Percentiles rank a stretch among this genome's conserved stretches.
Conservation (phyloP, 2,113 vertebrate genomes). For the Rhagologus leucostigma region DNA sequence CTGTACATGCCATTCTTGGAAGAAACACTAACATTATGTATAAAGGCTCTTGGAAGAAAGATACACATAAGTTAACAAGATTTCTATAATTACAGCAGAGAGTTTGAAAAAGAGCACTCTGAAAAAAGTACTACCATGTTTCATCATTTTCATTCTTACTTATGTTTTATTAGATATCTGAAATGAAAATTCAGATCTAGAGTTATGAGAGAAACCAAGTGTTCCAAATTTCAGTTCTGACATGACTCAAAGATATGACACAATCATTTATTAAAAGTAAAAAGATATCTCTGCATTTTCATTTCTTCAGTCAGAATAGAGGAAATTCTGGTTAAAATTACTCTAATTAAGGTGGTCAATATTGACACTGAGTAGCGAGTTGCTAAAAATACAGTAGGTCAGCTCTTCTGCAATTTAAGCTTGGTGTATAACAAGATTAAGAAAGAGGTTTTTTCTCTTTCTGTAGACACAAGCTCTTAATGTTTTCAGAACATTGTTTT, state of each 20-base stretch:
- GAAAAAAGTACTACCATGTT: not conserved
- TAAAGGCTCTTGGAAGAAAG: not conserved
- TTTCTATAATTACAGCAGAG: not conserved
- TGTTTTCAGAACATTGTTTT: not conserved
- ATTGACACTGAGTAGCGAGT: not conserved
- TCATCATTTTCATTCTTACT: not conserved
- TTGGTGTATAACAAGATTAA: not conserved
- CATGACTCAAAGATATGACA: not conserved
- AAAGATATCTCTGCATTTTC: accelerated
- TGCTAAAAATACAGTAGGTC: not conserved
- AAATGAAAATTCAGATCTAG: not conserved
- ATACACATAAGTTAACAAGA: not conserved
- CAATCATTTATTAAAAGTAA: not conserved
- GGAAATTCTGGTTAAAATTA: not conserved
- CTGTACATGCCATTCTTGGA: not conserved
- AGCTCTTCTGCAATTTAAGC: not conserved
- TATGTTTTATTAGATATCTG: not conserved
- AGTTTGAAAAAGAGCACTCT: not conserved
- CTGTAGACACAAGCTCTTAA: not conserved
- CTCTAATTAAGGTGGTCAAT: not conserved
- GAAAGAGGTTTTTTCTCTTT: not conserved
- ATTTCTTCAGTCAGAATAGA: not conserved
- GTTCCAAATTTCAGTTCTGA: not conserved
- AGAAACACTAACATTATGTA: not conserved
- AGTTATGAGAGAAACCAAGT: not conserved